Evolutionary conservation across 1,140 invertebrate genomes (phyloP), one percentile per base, ranked within the genome.

Genomic region (Heliconius nattereri): DNA sequence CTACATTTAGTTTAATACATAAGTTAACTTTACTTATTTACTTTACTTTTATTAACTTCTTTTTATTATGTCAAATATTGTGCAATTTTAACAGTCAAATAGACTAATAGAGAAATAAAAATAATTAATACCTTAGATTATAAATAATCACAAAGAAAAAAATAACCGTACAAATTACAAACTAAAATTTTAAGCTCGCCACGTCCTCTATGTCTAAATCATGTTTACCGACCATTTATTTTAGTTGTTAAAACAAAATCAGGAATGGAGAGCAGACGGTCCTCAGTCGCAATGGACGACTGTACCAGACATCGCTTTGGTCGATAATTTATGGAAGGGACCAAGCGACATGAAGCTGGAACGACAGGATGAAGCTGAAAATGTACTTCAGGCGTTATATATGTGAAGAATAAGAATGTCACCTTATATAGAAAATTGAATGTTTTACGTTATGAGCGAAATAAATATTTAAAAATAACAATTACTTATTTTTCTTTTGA

Each of bases 41-140:
- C n/a, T n/a, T n/a, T n/a, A n/a, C n/a, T n/a, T n/a, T n/a, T n/a
- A 37, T 37, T 37, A 37, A 95, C 76, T 95, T 95, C 7, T 95
- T 89, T 92, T 0, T 94, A 92, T 84, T 94, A 92, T 78, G 93
- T 94, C 82, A 94, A 94, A 80, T 94, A 94, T 75, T 77, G 9
- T 40, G 11, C 37, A 3, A 40, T 40, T 3, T 40, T 11, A 40
- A 11, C 40, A 40, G 40, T 40, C 11, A 40, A 9, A 40, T 5
- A 11, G 40, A 40, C 11, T 40, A 40, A 13, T 40, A 29, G 2
- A 29, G 29, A 29, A 29, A 29, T 29, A 29, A 29, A 29, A n/a
- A 35, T 35, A 7, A 35, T 35, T 0, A 35, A 7, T 35, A 7
- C 6, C 32, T 7, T 35, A 35, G 19, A 20, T n/a, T n/a, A 45